Evolutionary conservation across 2,888 invertebrate genomes (phyloP).

Genomic region (Perithous albicinctus): DNA sequence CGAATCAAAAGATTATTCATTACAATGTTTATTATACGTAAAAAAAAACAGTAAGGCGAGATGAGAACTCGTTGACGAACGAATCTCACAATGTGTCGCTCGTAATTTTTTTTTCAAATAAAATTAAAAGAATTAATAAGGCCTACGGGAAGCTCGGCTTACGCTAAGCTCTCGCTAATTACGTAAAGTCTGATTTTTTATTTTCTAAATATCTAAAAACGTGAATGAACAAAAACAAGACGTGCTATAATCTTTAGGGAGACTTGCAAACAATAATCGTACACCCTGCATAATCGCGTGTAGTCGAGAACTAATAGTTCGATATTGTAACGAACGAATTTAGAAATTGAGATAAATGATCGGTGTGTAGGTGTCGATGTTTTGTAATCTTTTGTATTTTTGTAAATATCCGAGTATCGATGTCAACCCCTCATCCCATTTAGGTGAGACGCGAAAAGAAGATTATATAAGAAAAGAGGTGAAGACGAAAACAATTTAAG

Average conservation of each 20-base stretch:
- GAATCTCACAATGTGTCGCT: constrained; percentile 10
- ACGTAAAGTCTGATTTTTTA: constrained; percentile 68
- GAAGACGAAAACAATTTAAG: constrained; percentile 2
- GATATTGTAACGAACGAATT: constrained; percentile 39
- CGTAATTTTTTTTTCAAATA: not conserved
- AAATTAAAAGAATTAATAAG: constrained; percentile 51
- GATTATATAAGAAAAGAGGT: not conserved
- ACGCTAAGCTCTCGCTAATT: constrained; percentile 51
- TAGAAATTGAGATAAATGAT: constrained; percentile 64
- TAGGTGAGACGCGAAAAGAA: constrained; percentile 26
- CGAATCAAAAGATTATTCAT: constrained; percentile 59
- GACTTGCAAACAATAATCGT: constrained; percentile 60
- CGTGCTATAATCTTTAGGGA: constrained; percentile 44
- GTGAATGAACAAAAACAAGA: constrained; percentile 23
- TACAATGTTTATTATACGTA: constrained; percentile 26
- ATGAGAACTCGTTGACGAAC: not conserved
- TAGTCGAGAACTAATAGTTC: constrained; percentile 39
- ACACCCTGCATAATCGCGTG: constrained; percentile 58
- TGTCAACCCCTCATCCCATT: constrained; percentile 47
- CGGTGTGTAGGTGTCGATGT: constrained; percentile 79
- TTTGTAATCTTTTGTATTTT: constrained; percentile 84
- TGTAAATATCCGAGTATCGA: constrained; percentile 81
- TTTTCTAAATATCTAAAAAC: constrained; percentile 30
- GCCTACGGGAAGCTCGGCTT: constrained; percentile 59
- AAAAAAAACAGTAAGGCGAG: not conserved